These are phyloP conservation scores for Rhynchophorus ferrugineus DNA, from an alignment of 1,140 invertebrate species.

Conservation along the genomic window DNA sequence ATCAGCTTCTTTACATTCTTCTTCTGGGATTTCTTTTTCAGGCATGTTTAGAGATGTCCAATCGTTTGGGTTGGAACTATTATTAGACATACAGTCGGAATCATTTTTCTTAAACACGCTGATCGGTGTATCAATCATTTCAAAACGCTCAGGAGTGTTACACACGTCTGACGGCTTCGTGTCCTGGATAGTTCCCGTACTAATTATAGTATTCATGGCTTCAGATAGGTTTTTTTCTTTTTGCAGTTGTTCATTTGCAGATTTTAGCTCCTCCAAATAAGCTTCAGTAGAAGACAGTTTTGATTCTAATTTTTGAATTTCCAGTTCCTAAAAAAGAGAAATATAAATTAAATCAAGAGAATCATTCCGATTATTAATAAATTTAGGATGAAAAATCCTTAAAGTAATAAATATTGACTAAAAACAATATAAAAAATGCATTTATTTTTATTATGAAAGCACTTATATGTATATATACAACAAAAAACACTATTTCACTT, in stretches of 20 bases:
- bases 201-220: background rate
- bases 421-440: no score
- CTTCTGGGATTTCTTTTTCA: slow-evolving; percentile 10
- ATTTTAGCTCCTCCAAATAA: slow-evolving; percentile 7
- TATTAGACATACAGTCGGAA: slow-evolving; percentile 35
- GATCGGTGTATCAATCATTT: slow-evolving; percentile 38
- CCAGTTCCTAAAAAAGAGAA: slow-evolving; percentile 9
- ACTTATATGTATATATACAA: background rate
- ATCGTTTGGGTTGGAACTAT: slow-evolving; percentile 34
- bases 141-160: slow-evolving; percentile 39
- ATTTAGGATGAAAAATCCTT: no score
- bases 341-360: no score
- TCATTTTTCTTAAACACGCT: slow-evolving; percentile 22
- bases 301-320: slow-evolving; percentile 18
- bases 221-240: slow-evolving; percentile 4
- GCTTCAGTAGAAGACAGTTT: slow-evolving; percentile 16
- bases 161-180: slow-evolving; percentile 27
- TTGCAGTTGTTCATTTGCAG: slow-evolving; percentile 9
- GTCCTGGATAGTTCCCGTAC: background rate
- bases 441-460: no score
- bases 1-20: slow-evolving; percentile 12
- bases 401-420: no score
- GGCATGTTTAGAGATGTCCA: slow-evolving; percentile 32
- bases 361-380: no score
- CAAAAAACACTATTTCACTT: slow-evolving; percentile 2